phyloP scores from a whole-genome alignment of 1,140 invertebrate species.

The Eulimnadia texana region DNA sequence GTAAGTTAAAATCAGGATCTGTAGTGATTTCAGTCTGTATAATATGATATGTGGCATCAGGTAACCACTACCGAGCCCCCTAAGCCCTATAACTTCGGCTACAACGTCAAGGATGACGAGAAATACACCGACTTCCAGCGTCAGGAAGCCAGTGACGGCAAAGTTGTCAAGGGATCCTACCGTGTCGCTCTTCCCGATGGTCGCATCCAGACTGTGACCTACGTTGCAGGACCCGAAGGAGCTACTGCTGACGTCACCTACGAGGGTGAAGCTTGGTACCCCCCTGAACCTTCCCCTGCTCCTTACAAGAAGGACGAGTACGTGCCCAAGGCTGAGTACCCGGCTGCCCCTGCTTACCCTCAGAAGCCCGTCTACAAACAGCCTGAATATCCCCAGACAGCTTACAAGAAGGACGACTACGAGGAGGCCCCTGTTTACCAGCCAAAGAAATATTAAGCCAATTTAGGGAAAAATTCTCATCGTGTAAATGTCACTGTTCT shows the following conservation, averaged over 20 bases:
- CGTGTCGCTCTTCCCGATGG: conserved; percentile 22
- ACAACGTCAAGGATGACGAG: conserved; percentile 12
- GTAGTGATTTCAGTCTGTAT: background rate
- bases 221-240: conserved; percentile 20
- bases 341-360: too few species aligned
- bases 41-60: background rate
- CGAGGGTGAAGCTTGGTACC: conserved; percentile 20
- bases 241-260: conserved; percentile 22
- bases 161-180: conserved; percentile 19
- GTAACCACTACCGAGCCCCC: background rate
- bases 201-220: conserved; percentile 21
- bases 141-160: conserved; percentile 7
- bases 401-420: background rate
- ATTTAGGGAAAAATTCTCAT: too few species aligned
- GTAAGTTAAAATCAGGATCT: background rate
- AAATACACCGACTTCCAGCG: conserved; percentile 11
- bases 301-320: background rate
- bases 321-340: too few species aligned
- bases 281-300: conserved; percentile 5
- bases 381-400: background rate
- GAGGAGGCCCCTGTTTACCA: background rate
- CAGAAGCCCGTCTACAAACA: background rate
- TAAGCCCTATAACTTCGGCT: conserved; percentile 12
- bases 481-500: too few species aligned
- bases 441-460: background rate